phyloP scores from a whole-genome alignment of 1,140 invertebrate genomes.

The Sarcophaga peregrina region DNA sequence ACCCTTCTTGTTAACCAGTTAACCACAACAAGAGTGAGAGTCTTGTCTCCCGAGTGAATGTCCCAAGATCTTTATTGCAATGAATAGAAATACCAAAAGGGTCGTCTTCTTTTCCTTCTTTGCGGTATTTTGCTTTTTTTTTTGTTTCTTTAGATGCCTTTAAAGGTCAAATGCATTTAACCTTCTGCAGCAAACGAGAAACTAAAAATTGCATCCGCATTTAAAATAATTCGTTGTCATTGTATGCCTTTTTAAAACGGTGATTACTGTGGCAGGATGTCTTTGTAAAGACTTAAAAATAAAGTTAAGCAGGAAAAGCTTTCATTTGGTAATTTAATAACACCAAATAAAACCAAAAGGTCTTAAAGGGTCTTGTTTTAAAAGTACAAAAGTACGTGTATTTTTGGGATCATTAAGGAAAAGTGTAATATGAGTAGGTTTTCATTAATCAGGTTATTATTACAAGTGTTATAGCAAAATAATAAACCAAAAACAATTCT shows the following conservation, averaged over 20 bases:
- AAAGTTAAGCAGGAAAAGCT: background rate
- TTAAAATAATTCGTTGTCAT: background rate
- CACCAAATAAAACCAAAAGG: no score
- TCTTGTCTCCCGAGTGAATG: background rate
- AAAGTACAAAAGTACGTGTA: no score
- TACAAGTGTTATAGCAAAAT: no score
- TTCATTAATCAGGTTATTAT: no score
- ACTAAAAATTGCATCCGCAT: constrained; percentile 2
- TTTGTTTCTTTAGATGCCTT: background rate
- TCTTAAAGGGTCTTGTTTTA: no score
- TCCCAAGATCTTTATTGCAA: background rate
- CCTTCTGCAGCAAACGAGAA: background rate
- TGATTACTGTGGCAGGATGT: background rate
- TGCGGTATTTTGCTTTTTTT: background rate
- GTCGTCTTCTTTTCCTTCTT: constrained; percentile 9
- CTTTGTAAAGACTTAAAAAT: background rate
- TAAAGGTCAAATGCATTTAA: constrained; percentile 14
- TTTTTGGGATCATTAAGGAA: no score
- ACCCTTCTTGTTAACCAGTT: background rate
- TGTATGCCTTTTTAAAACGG: background rate
- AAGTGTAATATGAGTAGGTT: no score
- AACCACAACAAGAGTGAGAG: background rate
- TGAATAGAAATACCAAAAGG: constrained; percentile 1
- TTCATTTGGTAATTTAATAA: background rate
- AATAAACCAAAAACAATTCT: no score